These are phyloP conservation scores for Tachysurus fulvidraco DNA, from an alignment of 2,113 vertebrate species.

Conservation along the genomic window DNA sequence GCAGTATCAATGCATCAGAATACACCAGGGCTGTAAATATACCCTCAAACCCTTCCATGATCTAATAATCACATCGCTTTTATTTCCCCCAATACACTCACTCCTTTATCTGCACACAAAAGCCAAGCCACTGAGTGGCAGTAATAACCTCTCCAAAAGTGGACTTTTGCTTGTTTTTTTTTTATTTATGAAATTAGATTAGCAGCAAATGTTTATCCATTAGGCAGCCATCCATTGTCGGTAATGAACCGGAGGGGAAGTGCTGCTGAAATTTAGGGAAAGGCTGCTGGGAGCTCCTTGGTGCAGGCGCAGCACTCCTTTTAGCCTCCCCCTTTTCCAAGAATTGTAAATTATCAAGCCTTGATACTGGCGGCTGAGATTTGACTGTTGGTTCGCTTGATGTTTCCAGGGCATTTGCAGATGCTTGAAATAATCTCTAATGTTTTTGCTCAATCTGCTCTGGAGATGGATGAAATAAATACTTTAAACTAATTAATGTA, in stretches of 20 bases:
- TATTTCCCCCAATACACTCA: conserved; percentile 39
- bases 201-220: conserved; percentile 76
- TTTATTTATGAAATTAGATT: conserved; percentile 70
- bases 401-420: conserved; percentile 99
- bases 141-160: conserved; percentile 70
- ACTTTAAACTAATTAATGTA: conserved; percentile 99
- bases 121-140: conserved; percentile 7
- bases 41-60: conserved; percentile 24
- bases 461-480: conserved; percentile 99
- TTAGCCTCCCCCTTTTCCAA: conserved; percentile 63
- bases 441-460: conserved; percentile 99
- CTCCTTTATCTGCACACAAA: conserved; percentile 22
- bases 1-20: neutral
- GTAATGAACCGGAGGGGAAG: conserved; percentile 77
- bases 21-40: conserved; percentile 19
- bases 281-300: conserved; percentile 73
- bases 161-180: conserved; percentile 72
- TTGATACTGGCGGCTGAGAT: conserved; percentile 84
- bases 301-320: conserved; percentile 70
- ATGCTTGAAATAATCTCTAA: conserved; percentile 99
- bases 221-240: conserved; percentile 77
- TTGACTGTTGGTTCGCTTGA: conserved; percentile 90
- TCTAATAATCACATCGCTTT: conserved; percentile 56
- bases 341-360: conserved; percentile 75
- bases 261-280: conserved; percentile 70